These are phyloP conservation scores for Paradisaea rubra DNA, from an alignment of 2,113 vertebrate species.

Conservation along the genomic window DNA sequence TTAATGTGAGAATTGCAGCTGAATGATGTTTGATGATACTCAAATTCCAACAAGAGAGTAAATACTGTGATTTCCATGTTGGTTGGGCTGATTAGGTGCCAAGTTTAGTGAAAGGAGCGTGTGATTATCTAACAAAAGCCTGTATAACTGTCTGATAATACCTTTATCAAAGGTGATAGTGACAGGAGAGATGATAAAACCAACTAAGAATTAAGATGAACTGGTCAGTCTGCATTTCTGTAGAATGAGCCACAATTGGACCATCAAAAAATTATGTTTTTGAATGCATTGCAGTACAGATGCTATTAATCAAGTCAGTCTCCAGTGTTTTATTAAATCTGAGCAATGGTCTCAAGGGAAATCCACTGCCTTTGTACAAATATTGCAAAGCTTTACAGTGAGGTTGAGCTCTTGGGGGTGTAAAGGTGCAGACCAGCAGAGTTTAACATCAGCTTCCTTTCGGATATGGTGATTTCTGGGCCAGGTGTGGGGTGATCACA, in stretches of 20 bases:
- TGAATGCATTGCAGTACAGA: background rate
- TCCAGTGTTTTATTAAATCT: background rate
- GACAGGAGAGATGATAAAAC: background rate
- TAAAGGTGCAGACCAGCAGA: background rate
- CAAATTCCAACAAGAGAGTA: background rate
- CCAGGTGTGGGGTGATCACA: rapidly evolving
- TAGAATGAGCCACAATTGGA: background rate
- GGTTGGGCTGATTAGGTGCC: background rate
- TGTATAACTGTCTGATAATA: background rate
- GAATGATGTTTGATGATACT: background rate
- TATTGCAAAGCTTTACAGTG: background rate
- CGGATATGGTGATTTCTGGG: rapidly evolving
- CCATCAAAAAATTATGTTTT: background rate
- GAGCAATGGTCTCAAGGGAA: background rate
- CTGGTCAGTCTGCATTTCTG: background rate
- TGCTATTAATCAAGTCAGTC: background rate
- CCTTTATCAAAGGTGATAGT: background rate
- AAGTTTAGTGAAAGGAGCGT: background rate
- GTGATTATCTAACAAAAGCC: background rate
- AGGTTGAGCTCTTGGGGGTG: background rate
- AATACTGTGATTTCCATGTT: background rate
- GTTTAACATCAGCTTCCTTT: background rate
- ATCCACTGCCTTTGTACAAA: background rate
- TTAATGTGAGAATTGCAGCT: background rate
- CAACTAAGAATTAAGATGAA: background rate